Conservation (phyloP, 2,113 vertebrate species). For the Brachyhypopomus occidentalis region DNA sequence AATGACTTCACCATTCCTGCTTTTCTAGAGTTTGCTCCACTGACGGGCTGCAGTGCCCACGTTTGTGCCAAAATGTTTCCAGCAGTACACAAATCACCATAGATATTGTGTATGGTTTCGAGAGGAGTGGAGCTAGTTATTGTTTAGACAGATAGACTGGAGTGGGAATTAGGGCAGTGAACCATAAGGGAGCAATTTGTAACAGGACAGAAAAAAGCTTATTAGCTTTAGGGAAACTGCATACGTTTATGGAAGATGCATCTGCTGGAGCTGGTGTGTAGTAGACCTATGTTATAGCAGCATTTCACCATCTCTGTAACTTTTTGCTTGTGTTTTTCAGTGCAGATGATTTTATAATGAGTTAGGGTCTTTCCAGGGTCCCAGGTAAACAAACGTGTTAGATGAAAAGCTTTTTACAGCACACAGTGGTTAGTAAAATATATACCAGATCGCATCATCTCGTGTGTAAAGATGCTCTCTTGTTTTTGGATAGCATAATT, state of each 20-base stretch:
- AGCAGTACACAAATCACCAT: background rate
- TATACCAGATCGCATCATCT: no score
- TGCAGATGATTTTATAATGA: no score
- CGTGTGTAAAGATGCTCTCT: background rate
- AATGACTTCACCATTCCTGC: background rate
- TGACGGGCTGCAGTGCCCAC: background rate
- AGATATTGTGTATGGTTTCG: background rate
- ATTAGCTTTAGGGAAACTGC: constrained; percentile 36
- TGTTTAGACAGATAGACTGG: constrained; percentile 15
- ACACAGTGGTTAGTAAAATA: no score
- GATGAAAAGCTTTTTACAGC: no score
- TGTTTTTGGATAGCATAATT: background rate
- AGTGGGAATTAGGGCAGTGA: constrained; percentile 31
- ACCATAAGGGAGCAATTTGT: constrained; percentile 34
- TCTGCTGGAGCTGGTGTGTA: no score
- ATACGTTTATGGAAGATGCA: background rate
- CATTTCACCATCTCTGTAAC: no score
- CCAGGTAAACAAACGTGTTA: no score
- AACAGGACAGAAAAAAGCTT: constrained; percentile 32
- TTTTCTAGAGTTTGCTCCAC: background rate
- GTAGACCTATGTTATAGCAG: no score
- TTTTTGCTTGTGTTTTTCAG: no score
- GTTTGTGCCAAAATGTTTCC: background rate
- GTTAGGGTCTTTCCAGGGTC: no score
- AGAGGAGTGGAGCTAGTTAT: background rate